phyloP scores from a whole-genome alignment of 1,140 invertebrate species.

The Orchesella cincta region DNA sequence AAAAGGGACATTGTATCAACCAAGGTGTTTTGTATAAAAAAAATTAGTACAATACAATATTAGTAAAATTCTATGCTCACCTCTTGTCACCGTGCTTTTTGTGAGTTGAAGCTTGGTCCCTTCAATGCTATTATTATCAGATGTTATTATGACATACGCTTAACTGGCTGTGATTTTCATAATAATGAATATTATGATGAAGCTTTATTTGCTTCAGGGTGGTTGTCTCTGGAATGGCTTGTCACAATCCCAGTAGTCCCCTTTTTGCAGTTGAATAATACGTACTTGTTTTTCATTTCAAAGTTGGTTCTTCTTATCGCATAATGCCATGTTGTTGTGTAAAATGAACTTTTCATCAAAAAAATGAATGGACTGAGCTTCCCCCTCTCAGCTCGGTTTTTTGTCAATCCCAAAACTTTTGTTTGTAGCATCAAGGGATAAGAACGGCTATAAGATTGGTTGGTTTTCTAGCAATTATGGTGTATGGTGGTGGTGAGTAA shows the following conservation, averaged over 20 bases:
- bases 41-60: too few species aligned
- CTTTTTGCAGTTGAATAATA: slow-evolving; percentile 4
- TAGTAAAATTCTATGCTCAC: too few species aligned
- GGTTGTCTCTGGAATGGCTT: background rate
- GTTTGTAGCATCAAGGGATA: background rate
- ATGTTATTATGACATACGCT: slow-evolving; percentile 15
- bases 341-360: background rate
- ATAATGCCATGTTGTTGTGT: background rate
- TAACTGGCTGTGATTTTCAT: slow-evolving; percentile 14
- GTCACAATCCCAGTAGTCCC: slow-evolving; percentile 12
- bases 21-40: background rate
- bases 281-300: slow-evolving; percentile 11
- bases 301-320: background rate
- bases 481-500: too few species aligned
- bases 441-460: background rate
- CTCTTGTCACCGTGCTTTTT: too few species aligned
- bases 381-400: too few species aligned
- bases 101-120: too few species aligned
- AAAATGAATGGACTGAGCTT: background rate
- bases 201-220: slow-evolving; percentile 9
- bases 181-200: background rate
- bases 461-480: slow-evolving; percentile 16
- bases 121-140: background rate
- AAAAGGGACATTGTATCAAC: too few species aligned
- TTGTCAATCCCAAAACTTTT: background rate